phyloP scores from a whole-genome alignment of 2,797 vertebrate genomes.

The Anas flavirostris region DNA sequence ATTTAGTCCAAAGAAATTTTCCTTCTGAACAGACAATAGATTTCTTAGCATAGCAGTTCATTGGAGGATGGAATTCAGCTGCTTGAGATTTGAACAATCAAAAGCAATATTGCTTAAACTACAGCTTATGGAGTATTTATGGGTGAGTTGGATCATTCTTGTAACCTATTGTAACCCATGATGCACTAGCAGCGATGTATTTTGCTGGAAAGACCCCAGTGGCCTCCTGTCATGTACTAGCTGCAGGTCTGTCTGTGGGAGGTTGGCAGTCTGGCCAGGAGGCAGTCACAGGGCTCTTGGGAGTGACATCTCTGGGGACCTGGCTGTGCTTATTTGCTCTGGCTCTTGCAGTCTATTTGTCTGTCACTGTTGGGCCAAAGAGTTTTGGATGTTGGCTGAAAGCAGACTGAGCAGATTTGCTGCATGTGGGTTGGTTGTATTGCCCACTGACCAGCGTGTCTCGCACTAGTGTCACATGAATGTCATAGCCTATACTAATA shows the following conservation, averaged over 20 bases:
- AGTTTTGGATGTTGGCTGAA: neutral
- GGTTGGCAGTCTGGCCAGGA: neutral
- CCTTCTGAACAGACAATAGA: slow-evolving; percentile 25
- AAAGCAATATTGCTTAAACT: neutral
- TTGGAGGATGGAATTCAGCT: neutral
- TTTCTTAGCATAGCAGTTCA: neutral
- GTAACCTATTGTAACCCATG: neutral
- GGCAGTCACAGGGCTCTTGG: neutral
- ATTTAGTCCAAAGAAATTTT: slow-evolving; percentile 20
- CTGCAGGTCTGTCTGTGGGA: neutral
- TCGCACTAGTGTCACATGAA: neutral
- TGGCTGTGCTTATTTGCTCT: neutral
- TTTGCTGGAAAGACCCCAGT: neutral
- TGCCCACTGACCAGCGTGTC: neutral
- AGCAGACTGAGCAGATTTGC: neutral
- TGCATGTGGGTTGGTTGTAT: neutral
- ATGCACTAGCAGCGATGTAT: neutral
- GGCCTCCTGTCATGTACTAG: neutral
- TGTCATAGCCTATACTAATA: neutral
- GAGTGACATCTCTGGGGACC: neutral
- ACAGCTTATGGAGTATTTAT: neutral
- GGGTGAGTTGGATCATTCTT: neutral
- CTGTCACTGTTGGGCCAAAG: neutral
- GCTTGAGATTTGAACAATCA: slow-evolving; percentile 4
- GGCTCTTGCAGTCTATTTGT: neutral